Percentiles rank a stretch among this genome's conserved stretches.
Evolutionary conservation across 2,113 vertebrate species (phyloP).

Genomic region (Heterotis niloticus): DNA sequence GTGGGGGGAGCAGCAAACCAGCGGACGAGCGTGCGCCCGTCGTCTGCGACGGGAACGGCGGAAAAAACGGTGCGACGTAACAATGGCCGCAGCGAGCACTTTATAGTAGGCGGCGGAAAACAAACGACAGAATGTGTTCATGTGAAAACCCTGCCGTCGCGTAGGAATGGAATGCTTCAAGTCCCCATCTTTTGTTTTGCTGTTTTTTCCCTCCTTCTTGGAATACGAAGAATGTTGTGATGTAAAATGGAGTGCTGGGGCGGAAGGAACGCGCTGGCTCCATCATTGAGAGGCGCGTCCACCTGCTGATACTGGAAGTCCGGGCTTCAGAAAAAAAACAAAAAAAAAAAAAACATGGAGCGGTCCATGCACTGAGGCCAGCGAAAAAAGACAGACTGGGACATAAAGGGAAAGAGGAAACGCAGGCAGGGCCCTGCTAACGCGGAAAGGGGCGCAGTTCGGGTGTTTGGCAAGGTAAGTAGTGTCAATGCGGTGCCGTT

Average conservation of each 20-base stretch:
- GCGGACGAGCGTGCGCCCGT: constrained; percentile 44
- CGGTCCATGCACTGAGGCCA: constrained; percentile 39
- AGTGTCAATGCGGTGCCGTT: constrained; percentile 5
- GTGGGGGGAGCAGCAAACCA: constrained; percentile 38
- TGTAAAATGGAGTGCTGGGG: constrained; percentile 48
- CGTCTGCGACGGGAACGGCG: constrained; percentile 50
- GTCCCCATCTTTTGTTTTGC: constrained; percentile 34
- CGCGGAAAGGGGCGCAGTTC: constrained; percentile 27
- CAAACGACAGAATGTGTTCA: neutral
- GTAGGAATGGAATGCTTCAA: constrained; percentile 32
- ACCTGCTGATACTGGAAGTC: constrained; percentile 61
- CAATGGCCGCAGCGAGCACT: constrained; percentile 31
- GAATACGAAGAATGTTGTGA: constrained; percentile 38
- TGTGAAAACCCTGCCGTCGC: neutral
- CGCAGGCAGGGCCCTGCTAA: constrained; percentile 16
- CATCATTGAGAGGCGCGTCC: constrained; percentile 57
- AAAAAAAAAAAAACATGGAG: constrained; percentile 56
- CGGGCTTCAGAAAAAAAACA: constrained; percentile 42
- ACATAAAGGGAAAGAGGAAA: constrained; percentile 15
- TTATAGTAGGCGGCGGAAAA: constrained; percentile 7
- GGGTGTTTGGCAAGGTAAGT: constrained; percentile 38
- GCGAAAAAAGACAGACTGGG: constrained; percentile 22
- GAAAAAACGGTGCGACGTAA: constrained; percentile 31
- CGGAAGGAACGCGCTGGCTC: constrained; percentile 35
- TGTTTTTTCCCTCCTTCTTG: neutral